Percentiles rank a stretch among this genome's conserved stretches.
Evolutionary conservation across 2,113 vertebrate genomes (phyloP).

Genomic region (Cricetomys ansorgei): DNA sequence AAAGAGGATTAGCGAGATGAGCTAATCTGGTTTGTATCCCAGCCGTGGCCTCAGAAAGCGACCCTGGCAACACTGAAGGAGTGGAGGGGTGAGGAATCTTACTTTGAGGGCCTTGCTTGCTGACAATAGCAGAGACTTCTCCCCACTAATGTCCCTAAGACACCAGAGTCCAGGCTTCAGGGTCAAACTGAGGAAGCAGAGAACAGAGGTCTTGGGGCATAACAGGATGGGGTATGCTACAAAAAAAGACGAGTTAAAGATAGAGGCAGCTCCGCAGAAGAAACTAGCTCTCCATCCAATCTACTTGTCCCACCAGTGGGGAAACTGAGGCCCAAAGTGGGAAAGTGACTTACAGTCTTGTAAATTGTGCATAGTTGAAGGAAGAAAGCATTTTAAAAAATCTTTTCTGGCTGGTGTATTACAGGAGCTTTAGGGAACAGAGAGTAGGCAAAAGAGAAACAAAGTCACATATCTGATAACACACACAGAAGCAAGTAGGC

Average conservation of each 20-base stretch:
- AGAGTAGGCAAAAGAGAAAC: neutral
- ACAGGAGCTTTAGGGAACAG: neutral
- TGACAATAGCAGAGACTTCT: neutral
- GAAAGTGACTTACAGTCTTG: neutral
- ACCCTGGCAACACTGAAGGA: constrained; percentile 66
- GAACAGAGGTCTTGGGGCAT: neutral
- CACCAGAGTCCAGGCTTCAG: neutral
- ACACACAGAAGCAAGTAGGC: neutral
- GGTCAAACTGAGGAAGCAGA: constrained; percentile 10
- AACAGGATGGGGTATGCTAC: neutral
- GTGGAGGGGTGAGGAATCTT: neutral
- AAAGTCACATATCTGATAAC: neutral
- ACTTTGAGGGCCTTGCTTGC: neutral
- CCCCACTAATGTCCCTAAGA: neutral
- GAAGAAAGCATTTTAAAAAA: neutral
- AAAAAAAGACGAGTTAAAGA: neutral
- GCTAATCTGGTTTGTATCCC: constrained; percentile 82
- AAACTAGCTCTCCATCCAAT: neutral
- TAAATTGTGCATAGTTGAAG: neutral
- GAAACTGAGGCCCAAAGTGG: constrained; percentile 49
- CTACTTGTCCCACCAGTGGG: neutral
- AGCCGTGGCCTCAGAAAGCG: constrained; percentile 76
- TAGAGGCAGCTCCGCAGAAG: neutral
- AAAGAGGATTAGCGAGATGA: constrained; percentile 82
- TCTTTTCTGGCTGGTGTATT: neutral